Base-by-base conservation (phyloP, 2,888 invertebrate genomes). In the Calameuta pallipes region DNA sequence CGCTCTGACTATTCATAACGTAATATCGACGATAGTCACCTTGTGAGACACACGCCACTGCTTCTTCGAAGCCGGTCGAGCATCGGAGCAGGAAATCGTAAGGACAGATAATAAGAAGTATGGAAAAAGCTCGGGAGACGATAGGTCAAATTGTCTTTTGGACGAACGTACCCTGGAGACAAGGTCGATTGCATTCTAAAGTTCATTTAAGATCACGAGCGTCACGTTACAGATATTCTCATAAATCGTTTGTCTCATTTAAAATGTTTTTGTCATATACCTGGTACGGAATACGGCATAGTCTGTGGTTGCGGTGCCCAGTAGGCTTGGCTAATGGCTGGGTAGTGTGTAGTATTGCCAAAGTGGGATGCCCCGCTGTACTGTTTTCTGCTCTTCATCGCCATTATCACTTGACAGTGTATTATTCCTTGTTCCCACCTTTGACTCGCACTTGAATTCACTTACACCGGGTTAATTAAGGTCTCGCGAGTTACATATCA, bases 211-310 rank as follows among this genome's bases (percentile, higher is more conserved):
- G 23, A 56, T 56, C 56, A 56, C 23, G 23, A 23, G 23, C 23
- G 56, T 56, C 23, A 56, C 56, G 4, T 15, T 56, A 23, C 23
- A 56, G 56, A 9, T 23, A 56, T 56, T 56, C 9, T 23, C 0
- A 23, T 56, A 56, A 23, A 9, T 56, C 9, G 23, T 56, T 56
- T 9, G 23, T 23, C 23, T 56, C 56, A 6, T 56, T 56, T 23
- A 9, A 23, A 36, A 37, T 74, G n/a, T 4, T 30, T 13, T 34
- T 34, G 75, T 56, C 35, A 80, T 68, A 36, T 95, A 96, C 96
- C 96, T 96, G 96, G 96, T 92, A 96, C 94, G 92, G 96, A 94
- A 93, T 96, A 96, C 89, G 96, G 96, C 90, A 95, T 95, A 87
- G 95, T 95, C 92, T 95, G 95, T 83, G 96, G 94, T 89, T 96